phyloP scores from a whole-genome alignment of 2,797 vertebrate species.

The Salmo trutta region DNA sequence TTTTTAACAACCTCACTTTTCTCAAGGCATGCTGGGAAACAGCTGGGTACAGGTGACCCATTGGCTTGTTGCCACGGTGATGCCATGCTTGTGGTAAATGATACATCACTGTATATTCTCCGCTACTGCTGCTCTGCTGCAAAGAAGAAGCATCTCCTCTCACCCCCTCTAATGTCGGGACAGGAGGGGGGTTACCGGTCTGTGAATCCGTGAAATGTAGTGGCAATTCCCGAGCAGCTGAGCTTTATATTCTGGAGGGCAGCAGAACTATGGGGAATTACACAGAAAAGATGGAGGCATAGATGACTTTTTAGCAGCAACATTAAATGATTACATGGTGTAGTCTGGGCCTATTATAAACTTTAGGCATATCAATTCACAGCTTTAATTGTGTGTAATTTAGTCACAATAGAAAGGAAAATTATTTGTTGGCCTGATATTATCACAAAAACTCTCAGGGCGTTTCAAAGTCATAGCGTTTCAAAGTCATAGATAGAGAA shows the following conservation, averaged over 20 bases:
- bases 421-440: neutral
- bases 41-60: slow-evolving; percentile 87
- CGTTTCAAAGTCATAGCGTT: neutral
- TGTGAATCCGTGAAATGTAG: no score
- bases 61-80: slow-evolving; percentile 86
- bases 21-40: slow-evolving; percentile 81
- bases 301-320: neutral
- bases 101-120: slow-evolving; percentile 59
- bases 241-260: neutral
- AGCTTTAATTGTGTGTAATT: neutral
- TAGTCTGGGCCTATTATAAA: neutral
- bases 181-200: no score
- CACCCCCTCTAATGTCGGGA: slow-evolving; percentile 15
- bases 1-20: slow-evolving; percentile 74
- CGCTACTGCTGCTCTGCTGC: slow-evolving; percentile 34
- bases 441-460: neutral
- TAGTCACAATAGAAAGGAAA: neutral
- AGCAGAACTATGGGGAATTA: neutral
- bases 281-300: neutral
- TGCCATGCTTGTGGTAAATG: slow-evolving; percentile 75
- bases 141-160: slow-evolving; percentile 40
- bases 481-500: neutral
- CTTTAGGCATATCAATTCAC: neutral
- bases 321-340: neutral
- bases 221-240: neutral